phyloP scores from a whole-genome alignment of 2,113 vertebrate species.

The Daubentonia madagascariensis region DNA sequence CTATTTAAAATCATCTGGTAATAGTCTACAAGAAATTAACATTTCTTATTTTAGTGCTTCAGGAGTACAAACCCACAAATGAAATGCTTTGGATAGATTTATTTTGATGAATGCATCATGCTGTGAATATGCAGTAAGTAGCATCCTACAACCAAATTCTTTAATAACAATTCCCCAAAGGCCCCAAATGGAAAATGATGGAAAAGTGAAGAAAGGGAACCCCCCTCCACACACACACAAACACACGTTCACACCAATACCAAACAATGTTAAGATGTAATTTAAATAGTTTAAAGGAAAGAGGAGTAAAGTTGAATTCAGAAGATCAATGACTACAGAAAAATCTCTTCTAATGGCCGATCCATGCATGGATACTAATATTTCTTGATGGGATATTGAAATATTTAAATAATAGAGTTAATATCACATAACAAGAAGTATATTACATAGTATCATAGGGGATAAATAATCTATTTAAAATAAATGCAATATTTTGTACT shows the following conservation, averaged over 20 bases:
- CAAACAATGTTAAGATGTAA: neutral
- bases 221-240: neutral
- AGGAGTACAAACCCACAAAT: constrained; percentile 43
- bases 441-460: neutral
- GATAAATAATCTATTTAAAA: constrained; percentile 23
- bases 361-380: neutral
- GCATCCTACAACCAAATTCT: constrained; percentile 31
- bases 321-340: neutral
- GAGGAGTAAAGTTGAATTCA: neutral
- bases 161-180: constrained; percentile 59
- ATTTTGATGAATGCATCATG: constrained; percentile 8
- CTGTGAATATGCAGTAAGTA: neutral
- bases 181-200: neutral
- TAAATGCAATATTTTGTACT: constrained; percentile 26
- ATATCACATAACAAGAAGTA: neutral
- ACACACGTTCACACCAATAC: neutral
- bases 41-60: constrained; percentile 65
- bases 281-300: neutral
- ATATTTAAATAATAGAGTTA: neutral
- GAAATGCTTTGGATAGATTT: neutral
- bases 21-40: constrained; percentile 62
- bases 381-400: neutral
- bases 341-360: neutral
- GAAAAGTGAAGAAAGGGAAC: neutral
- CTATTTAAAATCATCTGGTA: constrained; percentile 66